Evolutionary conservation across 2,888 invertebrate species (phyloP).

Genomic region (Pteria penguin): DNA sequence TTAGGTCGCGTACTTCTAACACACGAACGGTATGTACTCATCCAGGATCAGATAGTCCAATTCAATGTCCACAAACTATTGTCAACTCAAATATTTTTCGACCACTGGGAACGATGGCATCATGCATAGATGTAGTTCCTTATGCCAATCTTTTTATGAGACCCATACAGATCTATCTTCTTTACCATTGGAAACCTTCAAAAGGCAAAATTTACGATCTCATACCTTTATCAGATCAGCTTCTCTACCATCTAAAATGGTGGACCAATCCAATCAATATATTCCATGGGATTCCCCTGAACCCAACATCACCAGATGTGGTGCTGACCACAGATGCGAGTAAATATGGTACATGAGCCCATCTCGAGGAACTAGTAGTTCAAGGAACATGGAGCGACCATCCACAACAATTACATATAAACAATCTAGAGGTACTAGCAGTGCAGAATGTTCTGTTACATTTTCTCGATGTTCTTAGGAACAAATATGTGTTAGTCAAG

Average conservation of each 20-base stretch:
- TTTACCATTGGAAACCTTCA: conserved; percentile 3
- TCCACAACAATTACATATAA: not conserved
- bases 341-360: not conserved
- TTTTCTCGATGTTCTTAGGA: not conserved
- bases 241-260: not conserved
- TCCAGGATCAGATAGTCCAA: no score
- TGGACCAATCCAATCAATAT: not conserved
- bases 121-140: conserved; percentile 4
- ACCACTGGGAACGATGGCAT: no score
- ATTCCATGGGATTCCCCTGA: not conserved
- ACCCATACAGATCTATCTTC: conserved; percentile 4
- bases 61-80: no score
- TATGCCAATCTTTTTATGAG: not conserved
- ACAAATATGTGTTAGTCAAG: not conserved
- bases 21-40: no score
- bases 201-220: not conserved
- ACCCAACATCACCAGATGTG: not conserved
- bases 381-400: not conserved
- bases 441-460: not conserved
- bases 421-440: not conserved
- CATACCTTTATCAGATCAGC: not conserved
- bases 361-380: not conserved
- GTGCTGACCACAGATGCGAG: not conserved
- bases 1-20: no score
- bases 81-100: no score